A percentile compares a stretch with the other conserved stretches of the same genome.
Evolutionary conservation across 2,888 invertebrate genomes (phyloP).

Genomic region (Melitaea athalia): DNA sequence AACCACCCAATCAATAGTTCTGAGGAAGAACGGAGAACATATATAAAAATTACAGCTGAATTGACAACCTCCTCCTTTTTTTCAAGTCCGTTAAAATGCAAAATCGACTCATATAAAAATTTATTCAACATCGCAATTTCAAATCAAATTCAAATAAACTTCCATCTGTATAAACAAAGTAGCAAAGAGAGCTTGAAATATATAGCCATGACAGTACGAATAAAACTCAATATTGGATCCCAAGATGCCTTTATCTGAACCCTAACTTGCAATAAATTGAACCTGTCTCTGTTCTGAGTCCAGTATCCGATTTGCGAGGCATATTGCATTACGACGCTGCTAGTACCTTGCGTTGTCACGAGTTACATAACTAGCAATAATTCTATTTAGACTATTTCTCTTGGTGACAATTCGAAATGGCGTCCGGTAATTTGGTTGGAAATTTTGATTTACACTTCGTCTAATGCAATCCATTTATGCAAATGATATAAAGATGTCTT

Average conservation of each 20-base stretch:
- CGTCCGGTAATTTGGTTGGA: not conserved
- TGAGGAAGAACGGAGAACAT: too few species aligned
- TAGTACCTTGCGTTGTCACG: conserved; percentile 18
- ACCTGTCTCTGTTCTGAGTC: conserved; percentile 29
- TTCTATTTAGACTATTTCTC: conserved; percentile 18
- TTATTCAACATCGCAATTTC: not conserved
- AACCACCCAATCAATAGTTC: too few species aligned
- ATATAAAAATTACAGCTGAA: too few species aligned
- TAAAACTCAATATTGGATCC: conserved; percentile 21
- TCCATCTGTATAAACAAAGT: not conserved
- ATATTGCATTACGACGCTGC: conserved; percentile 34
- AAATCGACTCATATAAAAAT: not conserved
- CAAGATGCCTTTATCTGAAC: conserved; percentile 15
- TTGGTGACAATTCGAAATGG: not conserved
- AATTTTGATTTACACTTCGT: not conserved
- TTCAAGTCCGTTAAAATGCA: not conserved
- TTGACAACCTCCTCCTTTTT: too few species aligned
- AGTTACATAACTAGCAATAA: conserved; percentile 22
- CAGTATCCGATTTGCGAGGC: conserved; percentile 28
- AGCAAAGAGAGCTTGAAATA: not conserved
- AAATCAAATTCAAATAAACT: not conserved
- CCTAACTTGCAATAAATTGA: conserved; percentile 31
- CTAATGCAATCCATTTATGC: not conserved
- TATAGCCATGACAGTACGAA: conserved; percentile 17
- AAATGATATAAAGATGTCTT: not conserved